Percentiles rank a stretch among this genome's conserved stretches.
Conservation (phyloP, 2,113 vertebrate species). For the Siniperca knerii region DNA sequence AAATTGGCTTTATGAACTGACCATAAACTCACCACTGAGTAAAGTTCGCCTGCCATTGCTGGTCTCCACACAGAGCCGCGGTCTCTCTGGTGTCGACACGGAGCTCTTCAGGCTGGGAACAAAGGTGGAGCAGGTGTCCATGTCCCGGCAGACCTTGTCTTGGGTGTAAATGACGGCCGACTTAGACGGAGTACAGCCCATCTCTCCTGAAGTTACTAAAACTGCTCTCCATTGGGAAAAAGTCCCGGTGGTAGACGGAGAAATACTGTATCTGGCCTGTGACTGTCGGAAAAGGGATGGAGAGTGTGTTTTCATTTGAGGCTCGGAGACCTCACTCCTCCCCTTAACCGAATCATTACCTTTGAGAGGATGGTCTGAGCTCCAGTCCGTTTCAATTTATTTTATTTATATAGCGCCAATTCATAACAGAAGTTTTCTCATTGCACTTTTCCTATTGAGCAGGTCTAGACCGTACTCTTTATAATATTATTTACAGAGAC, state of each 20-base stretch:
- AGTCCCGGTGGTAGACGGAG: background rate
- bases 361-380: constrained; percentile 1
- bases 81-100: constrained; percentile 76
- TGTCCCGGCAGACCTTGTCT: constrained; percentile 75
- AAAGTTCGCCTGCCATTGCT: constrained; percentile 67
- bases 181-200: constrained; percentile 86
- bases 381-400: background rate
- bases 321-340: constrained; percentile 24
- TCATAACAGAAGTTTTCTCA: no score
- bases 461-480: no score
- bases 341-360: constrained; percentile 18
- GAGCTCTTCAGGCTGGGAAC: constrained; percentile 80
- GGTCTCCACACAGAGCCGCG: constrained; percentile 62
- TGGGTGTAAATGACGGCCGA: constrained; percentile 75
- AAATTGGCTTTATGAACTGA: background rate
- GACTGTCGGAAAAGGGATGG: background rate
- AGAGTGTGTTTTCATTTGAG: constrained; percentile 16
- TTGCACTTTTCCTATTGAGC: no score
- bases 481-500: no score
- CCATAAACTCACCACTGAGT: constrained; percentile 76
- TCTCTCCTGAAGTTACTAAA: constrained; percentile 33
- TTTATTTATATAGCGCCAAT: no score
- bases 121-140: constrained; percentile 84
- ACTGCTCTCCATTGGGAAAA: constrained; percentile 31
- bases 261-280: background rate